Conservation (phyloP, 2,113 vertebrate genomes). For the Vidua macroura region DNA sequence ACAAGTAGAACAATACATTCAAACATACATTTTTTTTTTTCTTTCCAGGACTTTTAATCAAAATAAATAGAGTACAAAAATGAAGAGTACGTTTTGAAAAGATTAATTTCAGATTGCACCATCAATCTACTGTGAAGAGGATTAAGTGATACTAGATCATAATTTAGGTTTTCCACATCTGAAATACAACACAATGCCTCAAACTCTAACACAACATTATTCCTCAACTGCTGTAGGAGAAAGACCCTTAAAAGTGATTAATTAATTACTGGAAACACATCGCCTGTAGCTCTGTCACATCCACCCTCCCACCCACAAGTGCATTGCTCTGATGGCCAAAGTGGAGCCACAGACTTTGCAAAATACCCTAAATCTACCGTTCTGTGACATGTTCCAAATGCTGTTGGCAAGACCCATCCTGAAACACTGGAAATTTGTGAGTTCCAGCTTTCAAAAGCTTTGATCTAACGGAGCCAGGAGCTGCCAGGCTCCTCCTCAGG, state of each 20-base stretch:
- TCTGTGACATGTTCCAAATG: background rate
- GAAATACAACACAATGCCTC: constrained; percentile 63
- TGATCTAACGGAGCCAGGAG: background rate
- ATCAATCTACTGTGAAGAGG: constrained; percentile 68
- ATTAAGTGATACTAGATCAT: constrained; percentile 51
- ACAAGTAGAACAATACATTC: constrained; percentile 78
- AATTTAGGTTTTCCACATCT: constrained; percentile 48
- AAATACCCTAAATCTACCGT: background rate
- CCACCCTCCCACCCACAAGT: constrained; percentile 8
- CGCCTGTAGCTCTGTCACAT: constrained; percentile 9
- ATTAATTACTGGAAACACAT: background rate
- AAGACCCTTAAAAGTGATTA: constrained; percentile 38
- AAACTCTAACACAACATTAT: constrained; percentile 16
- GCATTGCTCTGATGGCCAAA: background rate
- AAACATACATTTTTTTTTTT: constrained; percentile 59
- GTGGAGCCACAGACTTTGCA: background rate
- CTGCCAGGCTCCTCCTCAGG: background rate
- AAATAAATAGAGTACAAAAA: constrained; percentile 79
- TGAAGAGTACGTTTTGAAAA: constrained; percentile 61
- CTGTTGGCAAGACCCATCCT: background rate
- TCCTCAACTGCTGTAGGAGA: constrained; percentile 51
- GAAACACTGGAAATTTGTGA: background rate
- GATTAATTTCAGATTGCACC: constrained; percentile 74
- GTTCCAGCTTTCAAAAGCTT: background rate
- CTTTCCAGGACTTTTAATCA: constrained; percentile 68